Evolutionary conservation across 2,113 vertebrate genomes (phyloP), one percentile per base, ranked within the genome.

Genomic region (Leiothrix lutea): DNA sequence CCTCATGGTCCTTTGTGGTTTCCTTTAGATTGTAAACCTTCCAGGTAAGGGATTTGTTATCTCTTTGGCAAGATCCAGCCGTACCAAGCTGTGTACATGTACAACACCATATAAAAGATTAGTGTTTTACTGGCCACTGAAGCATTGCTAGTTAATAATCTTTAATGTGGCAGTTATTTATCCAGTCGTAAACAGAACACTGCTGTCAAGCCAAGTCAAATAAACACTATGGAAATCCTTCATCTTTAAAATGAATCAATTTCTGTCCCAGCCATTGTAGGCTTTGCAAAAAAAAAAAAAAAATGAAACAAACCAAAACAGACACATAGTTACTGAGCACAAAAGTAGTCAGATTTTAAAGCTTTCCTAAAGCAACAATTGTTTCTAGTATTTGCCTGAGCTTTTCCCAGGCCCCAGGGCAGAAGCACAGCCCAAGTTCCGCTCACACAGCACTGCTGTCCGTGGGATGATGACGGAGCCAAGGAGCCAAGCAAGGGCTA

Each of bases 101-200:
- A 94, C 79, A 87, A 87, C 48, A 5, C 80, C 60, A 29, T 92
- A 90, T 86, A 95, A 96, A 95, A 95, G 93, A 96, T 92, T 88
- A 95, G 61, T 15, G 33, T 47, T 96, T 97, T 96, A 96, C 92
- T 94, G 92, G 93, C 73, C 90, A 80, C 90, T 94, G 65, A 94
- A 90, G 93, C 75, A 88, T 90, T 86, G 67, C 66, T 70, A 75
- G 71, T 91, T 92, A 93, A 91, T 83, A 86, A 83, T 80, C 86
- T 90, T 93, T 94, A 93, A 86, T 77, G 87, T 50, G 75, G 87
- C 85, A 79, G 66, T 82, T 94, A 86, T 92, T 97, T 88, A 88
- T 21, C 67, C 81, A 82, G 82, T 54, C 24, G 1, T 92, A 93
- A 95, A 90, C 60, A 93, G 87, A 90, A 36, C 51, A 5, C 51